Evolutionary conservation across 2,797 vertebrate species (phyloP), one percentile per base, ranked within the genome.

Genomic region (Pygocentrus nattereri): DNA sequence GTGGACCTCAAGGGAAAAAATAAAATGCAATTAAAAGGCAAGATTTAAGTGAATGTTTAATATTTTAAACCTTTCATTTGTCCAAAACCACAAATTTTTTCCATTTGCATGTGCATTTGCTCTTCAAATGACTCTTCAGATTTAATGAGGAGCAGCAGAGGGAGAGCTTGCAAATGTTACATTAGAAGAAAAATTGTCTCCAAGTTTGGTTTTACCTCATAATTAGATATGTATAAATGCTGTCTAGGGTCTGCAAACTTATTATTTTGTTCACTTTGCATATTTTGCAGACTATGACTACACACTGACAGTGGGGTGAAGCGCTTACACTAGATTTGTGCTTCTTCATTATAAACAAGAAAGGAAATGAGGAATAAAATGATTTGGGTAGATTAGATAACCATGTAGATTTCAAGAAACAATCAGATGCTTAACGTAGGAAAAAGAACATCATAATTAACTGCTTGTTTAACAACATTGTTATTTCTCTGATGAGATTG

Each of bases 161-260:
- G 41, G 59, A 52, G 23, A 62, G 34, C 52, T 73, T 64, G 76
- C 76, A 82, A 68, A 79, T 74, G 73, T 74, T 49, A 82, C 78
- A 72, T 27, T 30, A 62, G 68, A 78, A 84, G 84, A 74, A 83
- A 85, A 84, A 79, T 59, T 82, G 72, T 30, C 84, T 58, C 87
- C 87, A 89, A 88, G 84, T 85, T 49, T 50, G 44, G 61, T 56
- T 69, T 78, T 78, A 69, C 62, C 38, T 50, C 10, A 67, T 74
- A 74, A 81, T 78, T 84, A 73, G 15, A 70, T 27, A 50, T 50
- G 68, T 27, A 34, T 65, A 58, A 52, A 59, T 59, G 67, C 41
- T 44, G 30, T 41, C 62, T n/a, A n/a, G n/a, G 61, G 70, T 30
- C 76, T 61, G 76, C 70, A 74, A 62, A 62, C 38, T 44, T 54